Base-by-base conservation (phyloP, 2,888 invertebrate species). In the Aricia artaxerxes region DNA sequence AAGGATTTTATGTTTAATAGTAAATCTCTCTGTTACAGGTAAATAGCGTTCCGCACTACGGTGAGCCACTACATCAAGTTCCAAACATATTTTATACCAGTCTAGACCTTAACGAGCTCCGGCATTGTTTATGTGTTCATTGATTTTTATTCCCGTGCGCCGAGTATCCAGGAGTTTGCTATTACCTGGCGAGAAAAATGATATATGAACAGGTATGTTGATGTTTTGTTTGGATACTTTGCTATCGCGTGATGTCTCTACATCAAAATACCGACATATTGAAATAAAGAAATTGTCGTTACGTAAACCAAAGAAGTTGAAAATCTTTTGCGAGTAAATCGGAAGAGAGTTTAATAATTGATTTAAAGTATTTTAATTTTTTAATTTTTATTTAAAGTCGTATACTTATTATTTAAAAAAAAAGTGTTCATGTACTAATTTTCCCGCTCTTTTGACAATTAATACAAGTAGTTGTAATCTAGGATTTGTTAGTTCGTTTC, bases 401-500 rank as follows among this genome's bases (percentile, higher is more conserved):
- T 57, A 1, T 24, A 24, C 24, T 24, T 24, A 24, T 24, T 24
- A 24, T 57, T 57, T 3, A 57, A 57, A 53, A 49, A 53, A 49
- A 11, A 57, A 0, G 0, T 49, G 9, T 49, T 16, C 4, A 24
- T 61, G 61, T 61, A 61, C 64, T 2, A 61, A 7, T 13, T 24
- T 1, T 4, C 31, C 31, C 13, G 69, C 69, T 69, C 13, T 69
- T 69, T 38, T 13, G 35, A 38, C 69, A 69, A 69, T 69, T 35
- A 35, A 35, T 69, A 38, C 80, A 79, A 81, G 80, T 81, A 90
- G 90, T 86, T 84, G 87, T 90, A 92, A 93, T 93, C 92, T 90
- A 92, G 91, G 87, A 88, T 89, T 89, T 89, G 92, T 90, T 85
- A 85, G 88, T 89, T 92, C 92, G 92, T 92, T 91, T 92, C 87